Evolutionary conservation across 1,140 invertebrate genomes (phyloP).

Genomic region (Calosoma granatense): DNA sequence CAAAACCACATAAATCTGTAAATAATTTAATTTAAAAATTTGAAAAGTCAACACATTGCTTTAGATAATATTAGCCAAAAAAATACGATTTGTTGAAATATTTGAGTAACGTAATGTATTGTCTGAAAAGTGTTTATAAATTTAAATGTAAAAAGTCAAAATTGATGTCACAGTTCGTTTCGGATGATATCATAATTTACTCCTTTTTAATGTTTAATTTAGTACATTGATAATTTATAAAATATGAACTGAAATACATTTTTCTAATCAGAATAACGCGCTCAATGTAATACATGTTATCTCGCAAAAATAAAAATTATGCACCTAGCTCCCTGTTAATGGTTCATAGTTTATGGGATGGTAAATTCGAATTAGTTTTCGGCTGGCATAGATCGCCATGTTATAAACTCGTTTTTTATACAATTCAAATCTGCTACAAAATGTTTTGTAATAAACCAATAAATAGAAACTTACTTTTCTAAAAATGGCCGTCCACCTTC

Average conservation of each 20-base stretch:
- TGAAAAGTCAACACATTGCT: background rate
- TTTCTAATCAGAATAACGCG: background rate
- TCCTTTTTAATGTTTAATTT: background rate
- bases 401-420: background rate
- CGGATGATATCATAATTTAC: background rate
- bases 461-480: constrained; percentile 44
- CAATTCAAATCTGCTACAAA: background rate
- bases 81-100: constrained; percentile 2
- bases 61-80: background rate
- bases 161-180: background rate
- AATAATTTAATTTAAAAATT: constrained; percentile 19
- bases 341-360: too few species aligned
- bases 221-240: background rate
- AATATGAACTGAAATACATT: background rate
- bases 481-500: constrained; percentile 54
- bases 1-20: constrained; percentile 63
- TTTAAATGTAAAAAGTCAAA: background rate
- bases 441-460: constrained; percentile 8
- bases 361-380: too few species aligned
- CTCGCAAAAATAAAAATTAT: background rate
- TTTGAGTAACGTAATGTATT: constrained; percentile 10
- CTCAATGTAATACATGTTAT: too few species aligned
- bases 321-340: background rate
- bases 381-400: too few species aligned
- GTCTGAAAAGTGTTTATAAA: constrained; percentile 4